Base-by-base conservation (phyloP, 23 tunicate genomes). In the Halocynthia roretzi region DNA sequence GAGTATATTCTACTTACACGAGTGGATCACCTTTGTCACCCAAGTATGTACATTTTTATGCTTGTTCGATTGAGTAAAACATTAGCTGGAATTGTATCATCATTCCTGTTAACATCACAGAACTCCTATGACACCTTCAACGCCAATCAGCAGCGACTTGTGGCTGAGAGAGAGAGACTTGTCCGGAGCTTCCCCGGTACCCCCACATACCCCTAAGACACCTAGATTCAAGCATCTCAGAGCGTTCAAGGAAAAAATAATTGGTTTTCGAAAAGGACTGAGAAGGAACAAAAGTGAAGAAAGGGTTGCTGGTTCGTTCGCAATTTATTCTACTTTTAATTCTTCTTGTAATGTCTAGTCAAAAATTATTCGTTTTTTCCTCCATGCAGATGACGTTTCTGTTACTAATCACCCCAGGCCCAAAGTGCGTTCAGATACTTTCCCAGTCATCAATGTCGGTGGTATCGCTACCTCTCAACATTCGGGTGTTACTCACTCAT, bases 71-170 rank as follows among this genome's bases (percentile, higher is more conserved):
- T 40, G 14, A 15, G 15, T 18, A 40, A 10, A 17, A 48, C 2
- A 14, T 2, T 58, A 15, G 2, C 14, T 71, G 2, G 15, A 50
- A 40, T 71, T 75, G 12, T 75, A 10, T 8, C 17, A 49, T 75
- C 40, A 50, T 74, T 8, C 76, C 51, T 31, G 44, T 4, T 31
- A 31, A 31, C 44, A 31, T 31, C 44, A 0, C 50, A 80, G 96
- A 62, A 89, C 96, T 8, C 96, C 96, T 49, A 76, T 89, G 84
- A 89, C 96, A 14, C 96, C 96, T 6, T 73, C 80, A 6, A 84
- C 88, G 6, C 96, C 96, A 31, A 56, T 21, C 64, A 83, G 77
- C 62, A 51, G 54, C 50, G 93, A 87, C 52, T 67, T 87, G 83
- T 61, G 75, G 76, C 63, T 60, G 19, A 61, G 70, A 52, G 86